These are phyloP conservation scores for Carterocephalus palaemon DNA, from an alignment of 2,888 invertebrate genomes.

Conservation along the genomic window DNA sequence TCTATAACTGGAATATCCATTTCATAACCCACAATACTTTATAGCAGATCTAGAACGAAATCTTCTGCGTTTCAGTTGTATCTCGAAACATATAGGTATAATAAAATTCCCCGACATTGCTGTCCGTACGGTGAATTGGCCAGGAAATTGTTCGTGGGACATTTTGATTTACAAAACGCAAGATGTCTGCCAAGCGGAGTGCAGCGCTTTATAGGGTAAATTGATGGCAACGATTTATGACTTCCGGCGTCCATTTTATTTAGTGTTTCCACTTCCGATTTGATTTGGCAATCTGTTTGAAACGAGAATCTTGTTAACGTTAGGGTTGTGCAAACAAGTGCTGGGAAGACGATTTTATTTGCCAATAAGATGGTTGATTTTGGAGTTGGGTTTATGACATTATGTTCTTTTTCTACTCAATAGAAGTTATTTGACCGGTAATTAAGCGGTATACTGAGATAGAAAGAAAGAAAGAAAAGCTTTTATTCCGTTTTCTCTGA, in stretches of 20 bases:
- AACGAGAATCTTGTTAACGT: constrained; percentile 15
- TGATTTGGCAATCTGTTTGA: constrained; percentile 25
- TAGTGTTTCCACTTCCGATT: constrained; percentile 26
- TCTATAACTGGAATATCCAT: constrained; percentile 7
- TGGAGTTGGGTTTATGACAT: too few relatives aligned
- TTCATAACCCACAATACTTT: constrained; percentile 16
- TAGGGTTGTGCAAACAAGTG: constrained; percentile 20
- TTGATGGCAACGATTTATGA: constrained; percentile 25
- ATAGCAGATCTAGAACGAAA: constrained; percentile 8
- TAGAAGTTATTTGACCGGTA: too few relatives aligned
- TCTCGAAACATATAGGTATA: constrained; percentile 34
- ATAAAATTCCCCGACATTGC: constrained; percentile 40
- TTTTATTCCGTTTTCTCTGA: too few relatives aligned
- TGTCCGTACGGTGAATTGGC: constrained; percentile 37
- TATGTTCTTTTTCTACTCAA: too few relatives aligned
- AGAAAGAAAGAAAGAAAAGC: too few relatives aligned
- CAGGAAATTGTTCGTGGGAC: constrained; percentile 38
- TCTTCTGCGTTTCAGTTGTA: constrained; percentile 18
- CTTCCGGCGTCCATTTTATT: constrained; percentile 25
- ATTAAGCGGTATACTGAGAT: too few relatives aligned
- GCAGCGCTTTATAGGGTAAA: constrained; percentile 24
- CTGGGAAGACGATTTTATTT: too few relatives aligned
- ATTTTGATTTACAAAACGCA: constrained; percentile 39
- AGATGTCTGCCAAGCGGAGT: constrained; percentile 29
- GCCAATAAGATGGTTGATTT: too few relatives aligned